Base-by-base conservation (phyloP, 2,113 vertebrate species). In the Mellivora capensis region DNA sequence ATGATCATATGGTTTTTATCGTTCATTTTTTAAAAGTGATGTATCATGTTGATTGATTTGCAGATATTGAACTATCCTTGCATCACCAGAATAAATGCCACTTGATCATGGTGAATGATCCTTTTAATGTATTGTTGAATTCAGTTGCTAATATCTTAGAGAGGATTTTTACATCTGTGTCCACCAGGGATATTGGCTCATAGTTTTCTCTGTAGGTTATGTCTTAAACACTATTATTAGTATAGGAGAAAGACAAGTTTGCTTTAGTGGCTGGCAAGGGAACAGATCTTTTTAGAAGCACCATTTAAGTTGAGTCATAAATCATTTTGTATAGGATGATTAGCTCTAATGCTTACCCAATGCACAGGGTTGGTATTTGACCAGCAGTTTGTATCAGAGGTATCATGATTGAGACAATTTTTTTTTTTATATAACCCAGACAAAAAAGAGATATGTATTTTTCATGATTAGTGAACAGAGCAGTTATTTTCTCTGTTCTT, bases 401-500 rank as follows among this genome's bases (percentile, higher is more conserved):
- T 39, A 57, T 76, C 84, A 93, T 79, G 14, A 90, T 1, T 11
- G 86, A 90, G 87, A 64, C 21, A 85, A 82, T 47, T 17, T 79
- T 96, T 87, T 87, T 59, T 61, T 76, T 79, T 42, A 87, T 0
- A 0, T 80, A 89, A 79, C 67, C 37, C 49, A 87, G 97, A 67
- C 42, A 90, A 90, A 94, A 86, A 0, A 13, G 71, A 62, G 93
- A 96, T 93, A 87, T 54, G 84, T 57, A 42, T 87, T 97, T 96
- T 87, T 97, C 96, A 97, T 91, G 71, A 96, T 88, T 67, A 89
- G 84, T 47, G 29, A 97, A 90, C 47, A 91, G 69, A 89, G 72
- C 77, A 67, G 42, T 49, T 54, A 25, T 93, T 89, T 88, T 31
- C 88, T 97, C 61, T 31, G 62, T 67, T 67, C 62, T 79, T 80